These are phyloP conservation scores for Myotis daubentonii DNA, from an alignment of 2,797 vertebrate species.

Conservation along the genomic window DNA sequence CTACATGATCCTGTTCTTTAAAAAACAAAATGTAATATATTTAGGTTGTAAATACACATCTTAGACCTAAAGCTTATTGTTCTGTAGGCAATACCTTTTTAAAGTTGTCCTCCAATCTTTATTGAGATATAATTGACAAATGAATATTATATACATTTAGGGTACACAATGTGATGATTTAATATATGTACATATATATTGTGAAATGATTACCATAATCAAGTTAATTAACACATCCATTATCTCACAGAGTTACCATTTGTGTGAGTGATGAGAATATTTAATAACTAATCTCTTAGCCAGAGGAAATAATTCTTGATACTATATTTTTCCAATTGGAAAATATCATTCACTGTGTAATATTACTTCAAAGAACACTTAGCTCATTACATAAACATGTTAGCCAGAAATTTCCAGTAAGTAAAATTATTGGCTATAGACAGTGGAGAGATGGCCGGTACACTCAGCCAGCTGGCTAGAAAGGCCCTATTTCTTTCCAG, in stretches of 20 bases:
- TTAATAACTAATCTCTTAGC: conserved; percentile 3
- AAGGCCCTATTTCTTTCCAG: neutral
- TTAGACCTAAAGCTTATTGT: neutral
- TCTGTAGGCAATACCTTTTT: neutral
- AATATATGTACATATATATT: neutral
- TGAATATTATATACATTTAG: neutral
- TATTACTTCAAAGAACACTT: neutral
- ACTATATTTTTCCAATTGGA: neutral
- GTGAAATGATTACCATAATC: neutral
- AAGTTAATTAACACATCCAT: neutral
- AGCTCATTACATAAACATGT: conserved; percentile 37
- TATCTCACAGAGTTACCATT: neutral
- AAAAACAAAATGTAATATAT: neutral
- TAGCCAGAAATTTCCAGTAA: conserved; percentile 30
- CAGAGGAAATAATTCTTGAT: neutral
- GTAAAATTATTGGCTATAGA: conserved; percentile 29
- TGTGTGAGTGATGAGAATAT: neutral
- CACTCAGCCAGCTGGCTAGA: neutral
- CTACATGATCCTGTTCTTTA: neutral
- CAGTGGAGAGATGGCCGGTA: neutral
- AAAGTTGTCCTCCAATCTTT: neutral
- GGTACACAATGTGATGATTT: neutral
- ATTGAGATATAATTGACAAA: neutral
- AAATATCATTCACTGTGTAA: conserved; percentile 1
- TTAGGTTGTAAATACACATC: neutral